Base-by-base conservation (phyloP, 2,797 vertebrate genomes). In the Argyrosomus regius region DNA sequence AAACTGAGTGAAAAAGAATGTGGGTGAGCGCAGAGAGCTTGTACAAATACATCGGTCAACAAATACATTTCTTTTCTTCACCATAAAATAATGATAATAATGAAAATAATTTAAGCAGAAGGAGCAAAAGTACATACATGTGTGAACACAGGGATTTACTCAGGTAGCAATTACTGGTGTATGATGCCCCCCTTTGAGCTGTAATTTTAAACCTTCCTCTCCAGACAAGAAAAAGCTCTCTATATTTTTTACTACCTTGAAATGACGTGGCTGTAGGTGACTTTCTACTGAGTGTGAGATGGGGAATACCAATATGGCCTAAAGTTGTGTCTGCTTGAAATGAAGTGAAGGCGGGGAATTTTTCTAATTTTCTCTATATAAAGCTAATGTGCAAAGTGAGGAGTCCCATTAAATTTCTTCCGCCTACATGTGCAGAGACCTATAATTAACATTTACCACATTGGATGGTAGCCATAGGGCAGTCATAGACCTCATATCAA, bases 131-230 rank as follows among this genome's bases (percentile, higher is more conserved):
- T 65, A 6, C 61, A 49, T 66, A 53, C 80, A 63, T 22, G 83
- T 83, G 62, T 70, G 81, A 83, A 77, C 80, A 85, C 73, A 75
- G 72, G 77, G 65, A 84, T 83, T 86, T 39, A 83, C 82, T 88
- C 71, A 91, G 90, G 89, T 92, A 87, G 89, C 88, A 95, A 94
- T 95, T 94, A 93, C 86, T 80, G 64, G 64, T 78, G 78, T 83
- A 81, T 88, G 75, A 91, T 89, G 64, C 73, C 67, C 77, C 64
- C 75, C 26, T 87, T 80, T 83, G 78, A 87, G 86, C 86, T 90
- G 88, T 92, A 93, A 94, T 95, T 94, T 93, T 72, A 92, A 87
- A 90, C 82, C 83, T 84, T 84, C 83, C 61, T 87, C 78, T 75
- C 67, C 88, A 88, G 88, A 91, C 81, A 82, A 92, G 83, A 90